These are phyloP conservation scores for Thunnus thynnus DNA, from an alignment of 2,113 vertebrate species.

Conservation along the genomic window DNA sequence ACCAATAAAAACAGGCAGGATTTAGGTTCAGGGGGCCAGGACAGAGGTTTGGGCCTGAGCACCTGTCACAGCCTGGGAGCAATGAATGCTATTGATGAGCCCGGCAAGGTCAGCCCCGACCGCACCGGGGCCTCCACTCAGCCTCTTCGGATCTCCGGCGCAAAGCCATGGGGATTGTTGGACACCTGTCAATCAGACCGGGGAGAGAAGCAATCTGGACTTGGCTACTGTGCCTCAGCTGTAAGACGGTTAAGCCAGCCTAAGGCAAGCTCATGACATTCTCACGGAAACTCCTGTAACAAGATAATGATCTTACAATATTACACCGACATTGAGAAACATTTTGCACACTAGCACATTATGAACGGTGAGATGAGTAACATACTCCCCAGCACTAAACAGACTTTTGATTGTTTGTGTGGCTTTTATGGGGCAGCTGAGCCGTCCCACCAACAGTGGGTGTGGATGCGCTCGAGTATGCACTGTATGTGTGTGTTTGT, in stretches of 20 bases:
- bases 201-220: conserved; percentile 61
- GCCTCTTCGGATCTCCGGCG: conserved; percentile 79
- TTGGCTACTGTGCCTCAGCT: conserved; percentile 72
- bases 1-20: conserved; percentile 70
- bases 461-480: background rate
- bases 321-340: conserved; percentile 68
- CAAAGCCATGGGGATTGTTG: conserved; percentile 82
- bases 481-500: too few species aligned
- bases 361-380: conserved; percentile 41
- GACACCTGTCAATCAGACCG: conserved; percentile 84
- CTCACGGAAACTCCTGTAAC: conserved; percentile 76
- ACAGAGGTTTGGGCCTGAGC: conserved; percentile 67
- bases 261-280: conserved; percentile 69
- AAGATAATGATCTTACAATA: conserved; percentile 79
- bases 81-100: conserved; percentile 77
- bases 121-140: conserved; percentile 52
- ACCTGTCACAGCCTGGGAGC: conserved; percentile 81
- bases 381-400: conserved; percentile 20
- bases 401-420: conserved; percentile 32
- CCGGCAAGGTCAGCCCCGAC: conserved; percentile 65
- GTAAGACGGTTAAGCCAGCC: conserved; percentile 62
- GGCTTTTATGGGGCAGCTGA: conserved; percentile 15
- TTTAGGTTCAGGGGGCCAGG: conserved; percentile 54
- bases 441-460: background rate
- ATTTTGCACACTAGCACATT: conserved; percentile 75